Conservation (phyloP, 2,888 invertebrate species). For the Agrotis exclamationis region DNA sequence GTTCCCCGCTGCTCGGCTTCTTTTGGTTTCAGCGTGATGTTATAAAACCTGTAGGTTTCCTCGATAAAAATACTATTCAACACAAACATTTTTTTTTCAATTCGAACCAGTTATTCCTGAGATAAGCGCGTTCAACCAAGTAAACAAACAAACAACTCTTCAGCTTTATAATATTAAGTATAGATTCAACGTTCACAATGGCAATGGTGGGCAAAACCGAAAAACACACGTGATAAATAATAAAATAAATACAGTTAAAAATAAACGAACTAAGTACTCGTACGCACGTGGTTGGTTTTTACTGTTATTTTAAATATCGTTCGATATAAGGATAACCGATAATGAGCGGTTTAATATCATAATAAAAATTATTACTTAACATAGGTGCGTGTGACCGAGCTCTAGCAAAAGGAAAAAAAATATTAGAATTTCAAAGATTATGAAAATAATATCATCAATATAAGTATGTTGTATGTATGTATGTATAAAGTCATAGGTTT, state of each 20-base stretch:
- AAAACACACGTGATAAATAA: background rate
- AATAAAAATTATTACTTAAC: background rate
- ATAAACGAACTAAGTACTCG: background rate
- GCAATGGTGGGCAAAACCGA: slow-evolving; percentile 4
- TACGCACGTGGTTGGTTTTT: slow-evolving; percentile 11
- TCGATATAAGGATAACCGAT: slow-evolving; percentile 23
- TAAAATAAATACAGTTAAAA: slow-evolving; percentile 3
- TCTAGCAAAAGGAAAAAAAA: background rate
- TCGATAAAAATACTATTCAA: too few species aligned
- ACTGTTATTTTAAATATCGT: background rate
- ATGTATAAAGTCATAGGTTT: too few species aligned
- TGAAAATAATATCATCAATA: slow-evolving; percentile 13
- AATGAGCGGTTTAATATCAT: background rate
- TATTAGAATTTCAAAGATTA: slow-evolving; percentile 1
- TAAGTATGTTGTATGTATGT: background rate
- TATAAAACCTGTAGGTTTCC: too few species aligned
- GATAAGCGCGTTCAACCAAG: too few species aligned
- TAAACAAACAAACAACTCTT: too few species aligned
- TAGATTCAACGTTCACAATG: too few species aligned
- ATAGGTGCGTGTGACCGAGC: background rate
- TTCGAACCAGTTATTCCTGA: too few species aligned
- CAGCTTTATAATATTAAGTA: too few species aligned
- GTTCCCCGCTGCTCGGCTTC: too few species aligned
- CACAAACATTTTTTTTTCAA: too few species aligned
- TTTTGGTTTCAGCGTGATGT: too few species aligned